Evolutionary conservation across 2,797 vertebrate genomes (phyloP).

Genomic region (Balearica regulorum): DNA sequence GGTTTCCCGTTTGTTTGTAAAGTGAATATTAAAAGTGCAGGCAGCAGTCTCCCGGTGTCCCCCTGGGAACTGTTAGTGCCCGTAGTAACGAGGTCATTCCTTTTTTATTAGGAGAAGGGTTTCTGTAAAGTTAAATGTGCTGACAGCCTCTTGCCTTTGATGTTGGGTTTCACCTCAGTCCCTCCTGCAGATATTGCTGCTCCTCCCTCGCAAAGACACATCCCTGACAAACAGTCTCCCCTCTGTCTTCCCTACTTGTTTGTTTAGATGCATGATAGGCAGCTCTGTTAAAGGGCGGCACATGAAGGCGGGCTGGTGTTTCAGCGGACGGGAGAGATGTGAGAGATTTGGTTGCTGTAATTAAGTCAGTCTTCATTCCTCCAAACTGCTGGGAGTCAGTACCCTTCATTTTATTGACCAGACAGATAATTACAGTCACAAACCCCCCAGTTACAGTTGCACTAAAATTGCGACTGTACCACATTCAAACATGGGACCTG

Average conservation of each 20-base stretch:
- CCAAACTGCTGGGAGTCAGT: background rate
- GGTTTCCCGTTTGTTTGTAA: constrained; percentile 74
- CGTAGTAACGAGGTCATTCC: constrained; percentile 73
- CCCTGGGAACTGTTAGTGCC: constrained; percentile 75
- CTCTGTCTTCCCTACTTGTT: constrained; percentile 68
- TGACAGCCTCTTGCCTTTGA: constrained; percentile 77
- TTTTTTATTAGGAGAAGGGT: constrained; percentile 77
- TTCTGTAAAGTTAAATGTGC: constrained; percentile 78
- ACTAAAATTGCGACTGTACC: background rate
- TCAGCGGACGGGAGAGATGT: constrained; percentile 24
- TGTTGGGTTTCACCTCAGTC: constrained; percentile 74
- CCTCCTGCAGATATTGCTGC: constrained; percentile 68
- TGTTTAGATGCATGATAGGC: constrained; percentile 69
- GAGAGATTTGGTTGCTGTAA: constrained; percentile 53
- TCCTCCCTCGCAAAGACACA: constrained; percentile 68
- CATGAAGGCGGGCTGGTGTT: constrained; percentile 36
- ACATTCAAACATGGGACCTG: fast-evolving
- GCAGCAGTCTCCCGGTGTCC: constrained; percentile 61
- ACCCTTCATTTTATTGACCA: constrained; percentile 48
- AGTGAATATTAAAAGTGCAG: constrained; percentile 73
- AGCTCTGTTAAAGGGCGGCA: constrained; percentile 58
- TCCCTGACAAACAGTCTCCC: constrained; percentile 69
- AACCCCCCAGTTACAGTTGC: background rate
- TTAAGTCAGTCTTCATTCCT: constrained; percentile 50
- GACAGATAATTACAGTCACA: constrained; percentile 42